phyloP scores from a whole-genome alignment of 1,140 invertebrate species.

The Oncopeltus fasciatus region DNA sequence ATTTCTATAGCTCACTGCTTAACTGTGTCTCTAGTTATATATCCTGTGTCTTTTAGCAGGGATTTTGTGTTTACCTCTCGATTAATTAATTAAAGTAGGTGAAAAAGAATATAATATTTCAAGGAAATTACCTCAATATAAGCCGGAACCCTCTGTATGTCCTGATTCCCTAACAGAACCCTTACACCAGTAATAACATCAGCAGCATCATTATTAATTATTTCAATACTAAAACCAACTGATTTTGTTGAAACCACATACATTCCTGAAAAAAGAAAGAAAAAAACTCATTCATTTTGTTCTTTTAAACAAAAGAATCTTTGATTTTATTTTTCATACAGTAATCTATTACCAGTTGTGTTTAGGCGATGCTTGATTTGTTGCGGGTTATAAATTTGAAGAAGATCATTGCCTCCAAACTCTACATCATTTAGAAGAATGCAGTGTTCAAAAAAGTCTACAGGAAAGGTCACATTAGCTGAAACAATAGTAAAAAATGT shows the following conservation, averaged over 20 bases:
- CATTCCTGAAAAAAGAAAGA: slow-evolving; percentile 37
- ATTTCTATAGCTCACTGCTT: too few species aligned
- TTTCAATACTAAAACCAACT: slow-evolving; percentile 75
- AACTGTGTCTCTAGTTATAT: too few species aligned
- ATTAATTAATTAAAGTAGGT: too few species aligned
- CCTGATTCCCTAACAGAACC: slow-evolving; percentile 75
- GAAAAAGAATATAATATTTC: too few species aligned
- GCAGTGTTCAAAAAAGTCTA: slow-evolving; percentile 95
- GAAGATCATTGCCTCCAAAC: slow-evolving; percentile 85
- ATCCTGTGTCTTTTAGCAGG: too few species aligned
- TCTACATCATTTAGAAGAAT: slow-evolving; percentile 81
- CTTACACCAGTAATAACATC: slow-evolving; percentile 78
- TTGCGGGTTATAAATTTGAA: slow-evolving; percentile 89
- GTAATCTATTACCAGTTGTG: slow-evolving; percentile 53
- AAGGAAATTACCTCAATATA: slow-evolving; percentile 67
- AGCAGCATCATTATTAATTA: slow-evolving; percentile 73
- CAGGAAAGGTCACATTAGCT: slow-evolving; percentile 56
- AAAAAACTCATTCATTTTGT: not conserved
- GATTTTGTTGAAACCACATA: slow-evolving; percentile 81
- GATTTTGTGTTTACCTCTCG: too few species aligned
- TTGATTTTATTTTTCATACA: not conserved
- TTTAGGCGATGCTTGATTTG: slow-evolving; percentile 88
- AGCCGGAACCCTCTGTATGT: slow-evolving; percentile 64
- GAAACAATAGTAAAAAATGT: slow-evolving; percentile 15
- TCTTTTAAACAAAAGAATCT: not conserved